phyloP scores from a whole-genome alignment of 2,797 vertebrate species.

The Argentina silus region DNA sequence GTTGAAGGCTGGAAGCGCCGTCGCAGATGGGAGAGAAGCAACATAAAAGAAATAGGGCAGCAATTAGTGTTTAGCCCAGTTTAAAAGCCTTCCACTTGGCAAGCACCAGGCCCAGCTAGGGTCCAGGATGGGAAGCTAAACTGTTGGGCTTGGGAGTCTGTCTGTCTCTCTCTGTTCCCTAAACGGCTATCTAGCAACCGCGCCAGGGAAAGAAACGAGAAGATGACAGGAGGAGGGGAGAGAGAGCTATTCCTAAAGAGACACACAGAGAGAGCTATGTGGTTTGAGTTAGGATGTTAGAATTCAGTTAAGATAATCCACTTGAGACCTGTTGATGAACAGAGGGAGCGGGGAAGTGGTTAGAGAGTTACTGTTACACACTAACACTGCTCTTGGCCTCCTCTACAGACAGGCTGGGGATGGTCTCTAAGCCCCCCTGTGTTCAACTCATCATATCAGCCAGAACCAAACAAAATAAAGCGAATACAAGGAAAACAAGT shows the following conservation, averaged over 20 bases:
- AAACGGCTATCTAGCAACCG: too few relatives aligned
- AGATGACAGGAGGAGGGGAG: too few relatives aligned
- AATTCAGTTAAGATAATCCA: background rate
- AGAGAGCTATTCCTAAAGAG: background rate
- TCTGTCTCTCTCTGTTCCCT: too few relatives aligned
- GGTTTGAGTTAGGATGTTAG: background rate
- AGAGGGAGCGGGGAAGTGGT: background rate
- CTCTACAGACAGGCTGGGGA: background rate
- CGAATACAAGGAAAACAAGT: constrained; percentile 73
- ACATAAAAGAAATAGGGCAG: constrained; percentile 84
- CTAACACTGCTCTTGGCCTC: background rate
- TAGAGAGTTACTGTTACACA: background rate
- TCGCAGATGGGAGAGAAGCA: constrained; percentile 82
- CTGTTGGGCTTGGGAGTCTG: constrained; percentile 68
- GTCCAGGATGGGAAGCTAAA: constrained; percentile 79
- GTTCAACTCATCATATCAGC: constrained; percentile 71
- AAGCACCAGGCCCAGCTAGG: constrained; percentile 72
- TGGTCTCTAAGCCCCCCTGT: constrained; percentile 34
- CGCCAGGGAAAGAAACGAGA: too few relatives aligned
- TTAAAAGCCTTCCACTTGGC: constrained; percentile 82
- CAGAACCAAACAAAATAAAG: constrained; percentile 72
- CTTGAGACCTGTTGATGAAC: background rate
- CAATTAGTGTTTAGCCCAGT: constrained; percentile 84
- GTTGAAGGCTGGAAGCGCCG: constrained; percentile 78
- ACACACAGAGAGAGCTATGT: background rate